These are phyloP conservation scores for Emydoidea blandingii DNA, from an alignment of 2,797 vertebrate species.

Conservation along the genomic window DNA sequence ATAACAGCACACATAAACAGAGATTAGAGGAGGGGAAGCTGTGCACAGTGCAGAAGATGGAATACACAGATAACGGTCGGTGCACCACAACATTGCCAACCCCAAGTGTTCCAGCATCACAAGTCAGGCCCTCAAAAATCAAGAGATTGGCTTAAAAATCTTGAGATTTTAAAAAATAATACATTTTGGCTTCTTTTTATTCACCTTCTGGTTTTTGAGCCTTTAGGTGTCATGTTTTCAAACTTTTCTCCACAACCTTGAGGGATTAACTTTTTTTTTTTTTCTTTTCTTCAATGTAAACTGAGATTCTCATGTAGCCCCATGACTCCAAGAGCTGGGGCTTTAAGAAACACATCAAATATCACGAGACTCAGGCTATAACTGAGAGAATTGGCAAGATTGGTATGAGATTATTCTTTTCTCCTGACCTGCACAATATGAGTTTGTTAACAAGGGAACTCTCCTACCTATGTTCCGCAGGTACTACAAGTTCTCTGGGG, in stretches of 20 bases:
- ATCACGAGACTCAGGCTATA: neutral
- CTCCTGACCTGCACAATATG: neutral
- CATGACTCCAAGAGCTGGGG: neutral
- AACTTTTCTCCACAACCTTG: neutral
- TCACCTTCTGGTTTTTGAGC: neutral
- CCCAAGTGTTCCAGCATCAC: neutral
- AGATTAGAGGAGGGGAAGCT: neutral
- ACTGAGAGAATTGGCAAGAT: neutral
- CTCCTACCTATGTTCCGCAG: neutral
- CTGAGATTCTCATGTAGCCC: neutral
- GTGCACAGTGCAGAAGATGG: neutral
- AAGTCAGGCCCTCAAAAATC: slow-evolving; percentile 10
- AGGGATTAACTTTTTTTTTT: slow-evolving; percentile 5
- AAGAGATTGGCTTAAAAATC: neutral
- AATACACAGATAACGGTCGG: neutral
- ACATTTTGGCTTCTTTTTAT: neutral
- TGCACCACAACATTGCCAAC: neutral
- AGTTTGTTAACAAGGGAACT: slow-evolving; percentile 8
- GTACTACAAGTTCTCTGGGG: neutral
- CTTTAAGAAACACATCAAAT: neutral
- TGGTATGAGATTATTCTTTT: neutral
- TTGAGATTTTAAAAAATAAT: neutral
- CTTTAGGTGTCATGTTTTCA: neutral
- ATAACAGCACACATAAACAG: neutral
- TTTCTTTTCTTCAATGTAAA: slow-evolving; percentile 4